Evolutionary conservation across 2,113 vertebrate genomes (phyloP), one percentile per base, ranked within the genome.

Genomic region (Gallinago paraguaiae): DNA sequence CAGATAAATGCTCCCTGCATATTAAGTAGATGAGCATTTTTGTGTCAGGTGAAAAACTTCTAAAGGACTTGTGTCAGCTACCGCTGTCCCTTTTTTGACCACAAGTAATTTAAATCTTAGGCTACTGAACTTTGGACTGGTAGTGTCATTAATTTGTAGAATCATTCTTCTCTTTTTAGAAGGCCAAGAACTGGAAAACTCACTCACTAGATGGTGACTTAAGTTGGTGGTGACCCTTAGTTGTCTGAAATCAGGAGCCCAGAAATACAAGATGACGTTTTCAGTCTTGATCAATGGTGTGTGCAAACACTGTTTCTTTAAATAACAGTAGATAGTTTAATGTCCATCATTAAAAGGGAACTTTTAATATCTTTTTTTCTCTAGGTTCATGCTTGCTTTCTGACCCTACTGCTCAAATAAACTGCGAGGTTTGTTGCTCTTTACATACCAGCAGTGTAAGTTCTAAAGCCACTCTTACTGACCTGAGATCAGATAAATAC

Each of bases 381-480:
- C 10, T 31, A 67, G 50, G 28, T 84, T 92, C 57, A 28, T 30
- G 22, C 46, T 90, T 86, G 33, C 57, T 84, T 96, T 96, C 77
- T 95, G 95, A 90, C 93, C 77, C 60, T 79, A 7, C 61, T 70
- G 53, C 86, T 96, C 81, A 93, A 92, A 92, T 94, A 92, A 97
- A 84, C 61, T 88, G 70, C 33, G 24, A 87, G 75, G 86, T 81
- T 94, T 97, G 92, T 94, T 96, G 89, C 83, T 88, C 50, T 97
- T 96, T 86, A 72, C 90, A 94, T 96, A 88, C 83, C 94, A 95
- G 83, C 76, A 96, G 25, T 90, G 96, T 69, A 95, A 96, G 88
- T 93, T 96, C 65, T 79, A 94, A 97, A 94, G 88, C 71, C 75
- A 45, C 50, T 88, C 76, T 54, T 93, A 50, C 53, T 92, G 93